phyloP scores from a whole-genome alignment of 2,797 vertebrate genomes.

The Sciaenops ocellatus region DNA sequence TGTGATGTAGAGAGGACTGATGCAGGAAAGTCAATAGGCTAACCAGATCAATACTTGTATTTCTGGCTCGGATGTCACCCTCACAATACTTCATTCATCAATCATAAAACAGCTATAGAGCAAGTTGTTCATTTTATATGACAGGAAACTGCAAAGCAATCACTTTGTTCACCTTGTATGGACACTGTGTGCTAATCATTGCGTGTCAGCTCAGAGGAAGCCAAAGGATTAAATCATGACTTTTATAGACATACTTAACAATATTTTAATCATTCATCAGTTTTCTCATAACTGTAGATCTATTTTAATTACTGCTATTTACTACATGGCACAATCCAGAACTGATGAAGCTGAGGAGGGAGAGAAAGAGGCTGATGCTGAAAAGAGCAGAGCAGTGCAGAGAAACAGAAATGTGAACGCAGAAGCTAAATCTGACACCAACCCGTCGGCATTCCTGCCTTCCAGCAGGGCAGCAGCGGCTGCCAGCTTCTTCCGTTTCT shows the following conservation, averaged over 20 bases:
- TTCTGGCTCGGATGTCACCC: slow-evolving; percentile 39
- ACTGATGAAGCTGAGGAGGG: neutral
- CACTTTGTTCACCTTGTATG: slow-evolving; percentile 56
- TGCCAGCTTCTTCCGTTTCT: slow-evolving; percentile 90
- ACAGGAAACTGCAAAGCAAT: slow-evolving; percentile 62
- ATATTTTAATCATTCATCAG: slow-evolving; percentile 20
- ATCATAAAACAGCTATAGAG: slow-evolving; percentile 49
- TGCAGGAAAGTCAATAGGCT: slow-evolving; percentile 34
- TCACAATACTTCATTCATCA: slow-evolving; percentile 50
- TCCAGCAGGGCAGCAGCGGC: slow-evolving; percentile 88
- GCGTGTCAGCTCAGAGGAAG: neutral
- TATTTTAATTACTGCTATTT: slow-evolving; percentile 47
- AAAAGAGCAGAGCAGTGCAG: neutral
- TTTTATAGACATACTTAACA: slow-evolving; percentile 31
- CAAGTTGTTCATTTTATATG: slow-evolving; percentile 33
- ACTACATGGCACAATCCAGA: neutral
- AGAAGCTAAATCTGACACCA: slow-evolving; percentile 60
- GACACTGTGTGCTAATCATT: neutral
- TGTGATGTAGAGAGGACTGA: slow-evolving; percentile 20
- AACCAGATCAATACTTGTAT: slow-evolving; percentile 63
- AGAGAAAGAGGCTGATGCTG: neutral
- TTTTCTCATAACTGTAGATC: slow-evolving; percentile 21
- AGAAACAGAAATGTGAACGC: slow-evolving; percentile 8
- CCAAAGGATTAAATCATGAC: slow-evolving; percentile 5
- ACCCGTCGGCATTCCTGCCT: slow-evolving; percentile 95